These are phyloP conservation scores for Ammospiza maritima DNA, from an alignment of 2,797 vertebrate genomes.

Conservation along the genomic window DNA sequence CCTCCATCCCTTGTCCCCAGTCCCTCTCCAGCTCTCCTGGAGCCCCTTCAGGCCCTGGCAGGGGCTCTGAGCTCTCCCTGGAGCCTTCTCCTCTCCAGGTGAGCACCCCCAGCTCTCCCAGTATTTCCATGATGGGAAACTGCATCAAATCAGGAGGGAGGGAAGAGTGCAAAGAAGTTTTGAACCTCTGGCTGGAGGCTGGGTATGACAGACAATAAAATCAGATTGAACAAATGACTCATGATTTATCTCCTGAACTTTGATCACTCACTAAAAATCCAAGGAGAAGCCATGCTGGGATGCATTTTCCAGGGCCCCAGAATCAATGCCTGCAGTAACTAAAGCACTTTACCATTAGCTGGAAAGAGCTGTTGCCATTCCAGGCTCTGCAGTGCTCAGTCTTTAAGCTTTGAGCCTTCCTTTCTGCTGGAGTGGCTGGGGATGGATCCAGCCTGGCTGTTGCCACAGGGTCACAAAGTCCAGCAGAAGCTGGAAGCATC, in stretches of 20 bases:
- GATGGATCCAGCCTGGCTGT: not conserved
- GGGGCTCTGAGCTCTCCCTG: not conserved
- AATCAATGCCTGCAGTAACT: constrained; percentile 24
- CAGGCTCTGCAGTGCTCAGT: not conserved
- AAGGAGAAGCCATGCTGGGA: constrained; percentile 4
- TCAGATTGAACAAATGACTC: not conserved
- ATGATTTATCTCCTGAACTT: not conserved
- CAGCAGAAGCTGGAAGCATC: not conserved
- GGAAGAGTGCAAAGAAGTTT: not conserved
- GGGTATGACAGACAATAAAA: not conserved
- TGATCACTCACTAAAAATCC: not conserved
- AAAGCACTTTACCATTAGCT: not conserved
- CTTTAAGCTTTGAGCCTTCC: not conserved
- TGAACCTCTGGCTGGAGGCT: not conserved
- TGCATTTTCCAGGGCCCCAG: not conserved
- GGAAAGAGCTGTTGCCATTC: not conserved
- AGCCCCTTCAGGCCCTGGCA: accelerated
- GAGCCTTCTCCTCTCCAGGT: not conserved
- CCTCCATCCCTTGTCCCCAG: not conserved
- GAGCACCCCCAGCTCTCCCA: not conserved
- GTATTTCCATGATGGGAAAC: not conserved
- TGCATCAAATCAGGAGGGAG: not conserved
- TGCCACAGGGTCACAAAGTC: not conserved
- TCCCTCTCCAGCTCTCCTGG: not conserved
- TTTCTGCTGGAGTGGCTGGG: not conserved